Conservation (phyloP, 2,113 vertebrate species). For the Gracilinanus agilis region DNA sequence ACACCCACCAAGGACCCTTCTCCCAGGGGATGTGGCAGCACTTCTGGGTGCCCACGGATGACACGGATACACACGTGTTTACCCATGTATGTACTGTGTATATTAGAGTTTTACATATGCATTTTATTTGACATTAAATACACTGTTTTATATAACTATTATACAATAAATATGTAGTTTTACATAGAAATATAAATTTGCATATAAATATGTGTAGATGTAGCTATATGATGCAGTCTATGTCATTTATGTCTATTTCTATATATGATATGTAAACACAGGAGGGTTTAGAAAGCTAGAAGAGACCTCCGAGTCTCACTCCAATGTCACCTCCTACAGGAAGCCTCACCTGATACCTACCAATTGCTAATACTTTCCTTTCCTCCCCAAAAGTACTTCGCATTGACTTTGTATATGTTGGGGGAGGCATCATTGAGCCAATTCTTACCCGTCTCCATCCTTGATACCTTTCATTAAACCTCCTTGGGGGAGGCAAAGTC, state of each 20-base stretch:
- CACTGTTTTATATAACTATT: too few relatives aligned
- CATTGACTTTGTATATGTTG: neutral
- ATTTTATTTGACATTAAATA: too few relatives aligned
- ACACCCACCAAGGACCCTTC: slow-evolving; percentile 1
- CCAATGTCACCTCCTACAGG: neutral
- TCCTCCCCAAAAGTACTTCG: neutral
- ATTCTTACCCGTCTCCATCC: neutral
- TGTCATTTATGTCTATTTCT: too few relatives aligned
- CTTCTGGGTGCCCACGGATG: neutral
- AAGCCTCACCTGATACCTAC: neutral
- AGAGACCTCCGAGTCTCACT: neutral
- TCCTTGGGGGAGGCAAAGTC: neutral
- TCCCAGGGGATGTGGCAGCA: slow-evolving; percentile 35
- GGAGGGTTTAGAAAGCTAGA: neutral
- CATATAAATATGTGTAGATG: too few relatives aligned
- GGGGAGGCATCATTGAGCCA: neutral
- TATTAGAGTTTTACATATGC: too few relatives aligned
- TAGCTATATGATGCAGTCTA: too few relatives aligned
- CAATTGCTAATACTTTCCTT: neutral
- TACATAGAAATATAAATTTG: too few relatives aligned
- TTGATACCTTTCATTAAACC: neutral
- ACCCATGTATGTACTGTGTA: too few relatives aligned
- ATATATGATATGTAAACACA: neutral
- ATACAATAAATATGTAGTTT: too few relatives aligned
- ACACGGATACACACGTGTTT: too few relatives aligned